Base-by-base conservation (phyloP, 2,113 vertebrate species). In the Verasper variegatus region DNA sequence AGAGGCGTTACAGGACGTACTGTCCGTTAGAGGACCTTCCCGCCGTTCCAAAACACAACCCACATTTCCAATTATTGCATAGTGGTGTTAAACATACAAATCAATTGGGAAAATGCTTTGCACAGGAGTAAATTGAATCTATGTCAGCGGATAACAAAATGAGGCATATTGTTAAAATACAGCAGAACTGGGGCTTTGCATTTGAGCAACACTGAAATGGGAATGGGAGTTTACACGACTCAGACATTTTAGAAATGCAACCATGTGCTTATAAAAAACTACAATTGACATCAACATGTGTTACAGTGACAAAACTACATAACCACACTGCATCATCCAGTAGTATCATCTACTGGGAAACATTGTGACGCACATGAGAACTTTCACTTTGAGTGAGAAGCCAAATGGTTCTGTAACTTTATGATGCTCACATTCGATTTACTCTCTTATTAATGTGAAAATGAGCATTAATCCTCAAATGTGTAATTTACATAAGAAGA, bases 11-110 rank as follows among this genome's bases (percentile, higher is more conserved):
- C 51, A 54, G 51, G 51, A 54, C 18, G 51, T 21, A 54, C 51
- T 7, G 51, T 54, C 7, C 51, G 72, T 52, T 47, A 6, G 21
- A 54, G 12, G 52, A 76, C 31, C 68, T 6, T 65, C 78, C 61
- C 51, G 81, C 68, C 68, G 40, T 65, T 80, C 42, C 61, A 40
- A 71, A 68, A 70, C 37, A 76, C 62, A 56, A 56, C 64, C 57
- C 45, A 49, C 14, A 45, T 58, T 62, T 63, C 56, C 51, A 26
- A 56, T 60, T 20, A 20, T 66, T 76, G 71, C 11, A 71, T 15
- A 62, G 47, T 76, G 76, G 80, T 88, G 83, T 85, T 84, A 65
- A 47, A 69, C 81, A 82, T 82, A 81, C 82, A 85, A 82, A 86
- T 67, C 52, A 62, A 49, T 31, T 24, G 6, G 45, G 11, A 51